Evolutionary conservation across 2,888 invertebrate genomes (phyloP).

Genomic region (Rotaria socialis): DNA sequence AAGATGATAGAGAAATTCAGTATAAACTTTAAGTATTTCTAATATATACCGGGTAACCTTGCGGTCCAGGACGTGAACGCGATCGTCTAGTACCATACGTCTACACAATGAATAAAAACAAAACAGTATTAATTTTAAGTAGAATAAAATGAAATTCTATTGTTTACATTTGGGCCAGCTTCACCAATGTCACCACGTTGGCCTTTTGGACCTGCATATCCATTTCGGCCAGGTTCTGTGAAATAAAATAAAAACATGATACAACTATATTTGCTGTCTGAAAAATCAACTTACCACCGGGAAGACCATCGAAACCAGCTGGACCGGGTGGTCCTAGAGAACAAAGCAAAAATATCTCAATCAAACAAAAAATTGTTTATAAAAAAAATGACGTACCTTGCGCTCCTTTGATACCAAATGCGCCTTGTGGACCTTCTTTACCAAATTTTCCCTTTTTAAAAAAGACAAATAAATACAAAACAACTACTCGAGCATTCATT

Average conservation of each 20-base stretch:
- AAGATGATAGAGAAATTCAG: neutral
- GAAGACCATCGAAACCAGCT: constrained; percentile 31
- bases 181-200: constrained; percentile 36
- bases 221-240: neutral
- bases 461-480: neutral
- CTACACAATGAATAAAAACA: neutral
- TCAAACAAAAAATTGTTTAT: neutral
- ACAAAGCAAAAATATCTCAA: neutral
- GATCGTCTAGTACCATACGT: neutral
- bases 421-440: constrained; percentile 36
- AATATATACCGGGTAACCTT: neutral
- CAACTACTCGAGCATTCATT: neutral
- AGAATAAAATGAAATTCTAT: neutral
- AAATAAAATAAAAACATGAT: neutral
- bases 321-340: neutral
- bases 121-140: no score
- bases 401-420: constrained; percentile 37
- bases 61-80: neutral
- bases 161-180: constrained; percentile 36
- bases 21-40: neutral
- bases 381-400: neutral
- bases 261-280: neutral
- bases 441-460: neutral
- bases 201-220: constrained; percentile 34
- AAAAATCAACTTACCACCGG: neutral